A percentile compares a stretch with the other conserved stretches of the same genome.
Conservation (phyloP, 2,797 vertebrate genomes). For the Naso thynnoides region DNA sequence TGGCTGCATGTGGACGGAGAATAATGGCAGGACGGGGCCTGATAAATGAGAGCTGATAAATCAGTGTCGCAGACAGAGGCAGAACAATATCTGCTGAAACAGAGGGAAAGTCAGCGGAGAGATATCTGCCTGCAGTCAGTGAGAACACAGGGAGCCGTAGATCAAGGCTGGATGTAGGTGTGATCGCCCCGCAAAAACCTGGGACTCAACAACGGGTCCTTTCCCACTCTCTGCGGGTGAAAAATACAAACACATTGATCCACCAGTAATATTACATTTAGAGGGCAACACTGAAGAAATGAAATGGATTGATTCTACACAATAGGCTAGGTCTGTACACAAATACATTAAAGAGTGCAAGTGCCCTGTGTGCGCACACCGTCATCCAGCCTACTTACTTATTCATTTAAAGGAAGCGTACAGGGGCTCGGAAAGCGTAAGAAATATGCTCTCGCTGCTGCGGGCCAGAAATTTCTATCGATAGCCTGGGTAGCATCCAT, state of each 20-base stretch:
- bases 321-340: conserved; percentile 46
- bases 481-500: conserved; percentile 77
- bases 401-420: conserved; percentile 73
- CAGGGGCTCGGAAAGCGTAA: conserved; percentile 62
- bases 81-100: conserved; percentile 77
- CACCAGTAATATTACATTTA: conserved; percentile 47
- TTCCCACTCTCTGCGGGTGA: conserved; percentile 19
- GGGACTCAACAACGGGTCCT: conserved; percentile 34
- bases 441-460: conserved; percentile 69
- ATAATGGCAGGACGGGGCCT: conserved; percentile 67
- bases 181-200: not conserved
- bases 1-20: conserved; percentile 59
- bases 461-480: conserved; percentile 72
- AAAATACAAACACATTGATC: conserved; percentile 63
- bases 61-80: conserved; percentile 64
- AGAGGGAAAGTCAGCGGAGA: conserved; percentile 59
- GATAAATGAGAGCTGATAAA: conserved; percentile 78
- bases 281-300: conserved; percentile 59
- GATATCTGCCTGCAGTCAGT: conserved; percentile 59
- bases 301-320: conserved; percentile 59
- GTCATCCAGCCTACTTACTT: conserved; percentile 71
- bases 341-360: conserved; percentile 60
- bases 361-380: conserved; percentile 31
- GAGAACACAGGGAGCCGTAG: conserved; percentile 59
- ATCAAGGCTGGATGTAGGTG: conserved; percentile 56